Base-by-base conservation (phyloP, 2,888 invertebrate species). In the Caenorhabditis sulstoni region DNA sequence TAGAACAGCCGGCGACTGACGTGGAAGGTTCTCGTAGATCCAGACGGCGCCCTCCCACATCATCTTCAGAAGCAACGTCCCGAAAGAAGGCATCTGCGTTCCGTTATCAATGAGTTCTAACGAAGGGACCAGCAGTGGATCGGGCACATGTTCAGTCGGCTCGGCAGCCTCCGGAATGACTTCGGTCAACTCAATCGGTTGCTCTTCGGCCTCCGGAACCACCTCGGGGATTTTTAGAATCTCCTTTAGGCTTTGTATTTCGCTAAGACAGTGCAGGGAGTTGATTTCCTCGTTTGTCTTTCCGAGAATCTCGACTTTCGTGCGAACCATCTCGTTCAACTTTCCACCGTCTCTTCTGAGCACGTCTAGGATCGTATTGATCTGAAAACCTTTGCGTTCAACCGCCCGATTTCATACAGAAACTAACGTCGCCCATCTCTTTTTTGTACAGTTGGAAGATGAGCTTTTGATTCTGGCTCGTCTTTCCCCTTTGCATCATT, bases 401-500 rank as follows among this genome's bases (percentile, higher is more conserved):
- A 4, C n/a, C n/a, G 16, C 23, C 1, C 7, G 8, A 11, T 41
- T 44, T 14, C 9, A 0, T n/a, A 0, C 16, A 9, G 16, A n/a
- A 3, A 57, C 12, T 20, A 11, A 59, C 59, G 5, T 44, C 14
- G 11, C n/a, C 18, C 47, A 67, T 67, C 16, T 67, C 66, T 3
- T 39, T 1, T 9, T 39, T 49, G 41, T 67, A 67, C 18, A 57
- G 49, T 7, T 49, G 16, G 57, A 67, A 67, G 14, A 67, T 67
- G 22, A 41, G 16, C 16, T 45, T 22, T n/a, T 44, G 39, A n/a
- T 16, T 11, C 14, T 73, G 64, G 14, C 73, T 57, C 5, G 29
- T 41, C 22, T 73, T 73, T 8, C 64, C 73, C 35, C 49, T 57
- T 29, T 41, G 23, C 64, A 73, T 62, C 8, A 50, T 16, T n/a